phyloP scores from a whole-genome alignment of 2,797 vertebrate species.

The Mareca penelope region DNA sequence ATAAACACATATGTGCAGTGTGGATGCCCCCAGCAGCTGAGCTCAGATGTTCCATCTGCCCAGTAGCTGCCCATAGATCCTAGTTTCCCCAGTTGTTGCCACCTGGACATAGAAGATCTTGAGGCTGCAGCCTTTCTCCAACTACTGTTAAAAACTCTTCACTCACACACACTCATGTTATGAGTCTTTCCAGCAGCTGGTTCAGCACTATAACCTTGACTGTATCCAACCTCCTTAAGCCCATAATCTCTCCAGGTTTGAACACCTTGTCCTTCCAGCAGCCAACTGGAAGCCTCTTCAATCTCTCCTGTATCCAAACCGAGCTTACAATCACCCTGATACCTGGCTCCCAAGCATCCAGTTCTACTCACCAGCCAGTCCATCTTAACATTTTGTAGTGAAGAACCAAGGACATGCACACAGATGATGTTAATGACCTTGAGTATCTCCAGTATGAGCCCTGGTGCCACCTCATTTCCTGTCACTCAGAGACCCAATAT shows the following conservation, averaged over 20 bases:
- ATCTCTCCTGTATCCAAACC: background rate
- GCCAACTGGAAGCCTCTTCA: background rate
- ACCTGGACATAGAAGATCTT: background rate
- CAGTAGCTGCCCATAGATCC: background rate
- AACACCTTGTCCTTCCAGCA: background rate
- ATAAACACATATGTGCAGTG: accelerated
- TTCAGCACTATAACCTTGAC: background rate
- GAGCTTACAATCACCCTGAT: background rate
- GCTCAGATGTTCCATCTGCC: background rate
- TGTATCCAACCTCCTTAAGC: background rate
- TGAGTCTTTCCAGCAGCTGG: background rate
- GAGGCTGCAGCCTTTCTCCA: background rate
- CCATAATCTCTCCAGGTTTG: background rate
- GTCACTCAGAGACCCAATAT: background rate
- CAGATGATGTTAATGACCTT: accelerated
- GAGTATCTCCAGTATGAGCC: background rate
- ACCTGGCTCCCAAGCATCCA: background rate
- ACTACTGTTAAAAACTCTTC: background rate
- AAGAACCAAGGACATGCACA: too few species aligned
- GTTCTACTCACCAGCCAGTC: background rate
- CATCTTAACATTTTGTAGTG: background rate
- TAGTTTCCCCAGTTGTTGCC: background rate
- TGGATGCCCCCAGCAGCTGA: background rate
- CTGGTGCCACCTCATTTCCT: accelerated
- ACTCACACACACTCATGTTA: accelerated